These are phyloP conservation scores for Elmis aenea DNA, from an alignment of 2,888 invertebrate species.

Conservation along the genomic window DNA sequence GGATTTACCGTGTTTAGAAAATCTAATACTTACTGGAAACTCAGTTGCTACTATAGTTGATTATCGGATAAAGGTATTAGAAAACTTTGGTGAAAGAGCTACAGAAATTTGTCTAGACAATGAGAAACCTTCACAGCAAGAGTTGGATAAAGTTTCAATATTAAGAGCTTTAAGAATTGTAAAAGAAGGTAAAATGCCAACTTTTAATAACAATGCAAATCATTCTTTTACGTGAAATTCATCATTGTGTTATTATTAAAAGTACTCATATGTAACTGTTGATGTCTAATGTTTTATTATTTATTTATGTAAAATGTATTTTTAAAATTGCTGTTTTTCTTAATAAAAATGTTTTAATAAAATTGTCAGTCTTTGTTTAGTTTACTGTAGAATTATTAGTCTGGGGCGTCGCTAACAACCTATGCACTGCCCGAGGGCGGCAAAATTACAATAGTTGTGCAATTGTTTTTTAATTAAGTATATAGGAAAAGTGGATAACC, in stretches of 20 bases:
- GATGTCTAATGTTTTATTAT: not conserved
- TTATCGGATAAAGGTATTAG: conserved; percentile 85
- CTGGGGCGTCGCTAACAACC: too few relatives aligned
- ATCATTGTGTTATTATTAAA: conserved; percentile 4
- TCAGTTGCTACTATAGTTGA: conserved; percentile 82
- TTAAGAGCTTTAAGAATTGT: conserved; percentile 80
- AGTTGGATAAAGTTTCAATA: conserved; percentile 87
- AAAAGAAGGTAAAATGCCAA: conserved; percentile 59
- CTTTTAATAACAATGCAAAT: conserved; percentile 37
- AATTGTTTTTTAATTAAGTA: too few relatives aligned
- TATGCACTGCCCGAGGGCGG: too few relatives aligned
- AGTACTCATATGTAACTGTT: not conserved
- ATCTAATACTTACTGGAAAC: conserved; percentile 83
- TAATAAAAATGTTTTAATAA: too few relatives aligned
- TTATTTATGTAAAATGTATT: too few relatives aligned
- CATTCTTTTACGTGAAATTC: conserved; percentile 8
- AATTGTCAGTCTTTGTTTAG: too few relatives aligned
- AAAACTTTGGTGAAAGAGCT: conserved; percentile 79
- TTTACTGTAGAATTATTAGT: too few relatives aligned
- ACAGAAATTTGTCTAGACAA: conserved; percentile 83
- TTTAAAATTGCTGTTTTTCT: too few relatives aligned
- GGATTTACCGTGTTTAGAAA: conserved; percentile 79
- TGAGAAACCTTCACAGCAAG: conserved; percentile 78
- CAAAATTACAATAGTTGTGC: too few relatives aligned
- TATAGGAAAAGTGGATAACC: too few relatives aligned